A percentile compares a stretch with the other conserved stretches of the same genome.
Evolutionary conservation across 2,113 vertebrate species (phyloP).

Genomic region (Syngnathus scovelli): DNA sequence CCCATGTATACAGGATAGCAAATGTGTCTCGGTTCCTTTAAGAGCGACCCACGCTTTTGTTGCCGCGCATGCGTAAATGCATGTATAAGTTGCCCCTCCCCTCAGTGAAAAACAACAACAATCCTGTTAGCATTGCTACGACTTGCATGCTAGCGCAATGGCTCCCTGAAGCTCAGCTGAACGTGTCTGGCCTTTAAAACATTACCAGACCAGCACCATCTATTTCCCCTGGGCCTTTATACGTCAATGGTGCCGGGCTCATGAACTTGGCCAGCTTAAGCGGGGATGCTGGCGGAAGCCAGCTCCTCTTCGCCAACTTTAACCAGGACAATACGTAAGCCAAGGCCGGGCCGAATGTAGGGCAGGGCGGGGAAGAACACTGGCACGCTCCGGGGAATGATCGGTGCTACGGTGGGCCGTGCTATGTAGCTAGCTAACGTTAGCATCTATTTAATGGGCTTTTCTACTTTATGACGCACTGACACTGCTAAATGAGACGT

Average conservation of each 20-base stretch:
- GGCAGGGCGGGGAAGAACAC: constrained; percentile 11
- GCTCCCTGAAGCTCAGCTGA: constrained; percentile 32
- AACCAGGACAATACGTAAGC: constrained; percentile 99
- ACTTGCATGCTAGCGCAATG: constrained; percentile 29
- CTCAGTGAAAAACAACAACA: constrained; percentile 73
- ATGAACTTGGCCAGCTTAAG: constrained; percentile 97
- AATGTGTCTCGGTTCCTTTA: constrained; percentile 46
- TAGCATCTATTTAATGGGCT: constrained; percentile 18
- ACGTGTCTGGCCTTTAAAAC: constrained; percentile 4
- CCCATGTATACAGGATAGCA: background rate
- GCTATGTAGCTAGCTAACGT: constrained; percentile 22
- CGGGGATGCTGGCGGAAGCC: constrained; percentile 88
- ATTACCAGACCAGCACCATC: constrained; percentile 25
- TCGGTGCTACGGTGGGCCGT: constrained; percentile 38
- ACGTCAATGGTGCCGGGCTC: constrained; percentile 65
- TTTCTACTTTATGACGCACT: background rate
- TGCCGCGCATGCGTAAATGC: constrained; percentile 57
- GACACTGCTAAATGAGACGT: background rate
- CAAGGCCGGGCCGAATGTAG: constrained; percentile 33
- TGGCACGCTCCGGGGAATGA: constrained; percentile 2
- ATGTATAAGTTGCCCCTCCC: constrained; percentile 39
- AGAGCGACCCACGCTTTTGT: constrained; percentile 19
- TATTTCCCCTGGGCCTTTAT: constrained; percentile 41
- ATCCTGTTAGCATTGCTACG: constrained; percentile 28
- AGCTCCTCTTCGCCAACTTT: constrained; percentile 98